These are phyloP conservation scores for Verasper variegatus DNA, from an alignment of 2,113 vertebrate species.

Conservation along the genomic window DNA sequence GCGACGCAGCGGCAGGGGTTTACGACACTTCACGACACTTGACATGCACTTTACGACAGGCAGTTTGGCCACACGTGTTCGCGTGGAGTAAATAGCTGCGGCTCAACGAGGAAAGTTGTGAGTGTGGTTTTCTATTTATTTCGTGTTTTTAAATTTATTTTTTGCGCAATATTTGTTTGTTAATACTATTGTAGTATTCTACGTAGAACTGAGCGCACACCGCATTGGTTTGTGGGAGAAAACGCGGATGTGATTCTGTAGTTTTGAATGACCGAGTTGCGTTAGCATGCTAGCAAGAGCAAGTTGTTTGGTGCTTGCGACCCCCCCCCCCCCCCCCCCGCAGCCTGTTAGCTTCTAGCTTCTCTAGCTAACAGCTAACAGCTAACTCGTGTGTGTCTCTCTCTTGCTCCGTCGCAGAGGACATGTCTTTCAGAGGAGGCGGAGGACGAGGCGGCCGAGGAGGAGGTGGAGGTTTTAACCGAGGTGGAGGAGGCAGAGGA, in stretches of 20 bases:
- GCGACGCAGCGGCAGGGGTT: not conserved
- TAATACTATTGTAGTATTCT: fast-evolving
- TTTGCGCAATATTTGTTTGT: not conserved
- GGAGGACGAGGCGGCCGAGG: constrained; percentile 75
- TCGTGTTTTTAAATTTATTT: not conserved
- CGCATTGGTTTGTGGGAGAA: not conserved
- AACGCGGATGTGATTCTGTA: fast-evolving
- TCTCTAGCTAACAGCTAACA: not conserved
- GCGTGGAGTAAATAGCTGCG: constrained; percentile 35
- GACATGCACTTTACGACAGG: constrained; percentile 31
- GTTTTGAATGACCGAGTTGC: not conserved
- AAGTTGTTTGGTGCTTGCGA: too few species aligned
- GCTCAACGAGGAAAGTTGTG: not conserved
- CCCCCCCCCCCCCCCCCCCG: too few species aligned
- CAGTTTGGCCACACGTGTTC: constrained; percentile 57
- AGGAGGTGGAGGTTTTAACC: constrained; percentile 64
- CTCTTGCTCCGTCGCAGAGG: not conserved
- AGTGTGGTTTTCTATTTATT: not conserved
- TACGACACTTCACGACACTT: constrained; percentile 44
- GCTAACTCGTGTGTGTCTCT: not conserved
- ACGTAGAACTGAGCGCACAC: fast-evolving
- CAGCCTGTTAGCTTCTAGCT: not conserved
- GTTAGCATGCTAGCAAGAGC: constrained; percentile 45
- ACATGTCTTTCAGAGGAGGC: constrained; percentile 92
- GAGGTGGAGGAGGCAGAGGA: constrained; percentile 79